These are phyloP conservation scores for Saccopteryx bilineata DNA, from an alignment of 2,113 vertebrate genomes.

Conservation along the genomic window DNA sequence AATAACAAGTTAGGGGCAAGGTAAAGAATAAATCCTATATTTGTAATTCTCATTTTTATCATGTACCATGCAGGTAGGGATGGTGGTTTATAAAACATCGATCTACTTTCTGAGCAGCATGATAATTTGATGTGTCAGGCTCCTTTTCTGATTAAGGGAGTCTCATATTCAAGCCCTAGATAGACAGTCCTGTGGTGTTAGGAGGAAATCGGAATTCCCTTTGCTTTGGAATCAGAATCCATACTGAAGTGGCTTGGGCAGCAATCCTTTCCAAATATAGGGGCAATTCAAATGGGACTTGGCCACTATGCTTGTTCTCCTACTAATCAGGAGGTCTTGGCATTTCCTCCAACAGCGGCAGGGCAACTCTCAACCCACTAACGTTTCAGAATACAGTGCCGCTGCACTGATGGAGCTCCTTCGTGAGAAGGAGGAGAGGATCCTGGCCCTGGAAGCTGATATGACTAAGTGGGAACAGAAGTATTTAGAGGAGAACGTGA, in stretches of 20 bases:
- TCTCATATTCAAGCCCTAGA: background rate
- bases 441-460: constrained; percentile 98
- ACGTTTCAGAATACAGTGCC: constrained; percentile 92
- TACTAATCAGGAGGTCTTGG: constrained; percentile 18
- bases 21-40: background rate
- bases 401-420: constrained; percentile 96
- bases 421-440: constrained; percentile 97
- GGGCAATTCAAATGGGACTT: background rate
- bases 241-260: background rate
- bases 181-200: background rate
- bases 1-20: constrained; percentile 1
- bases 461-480: constrained; percentile 99
- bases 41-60: background rate
- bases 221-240: constrained; percentile 40
- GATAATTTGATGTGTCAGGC: background rate
- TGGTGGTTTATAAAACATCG: background rate
- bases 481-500: constrained; percentile 98
- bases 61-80: background rate
- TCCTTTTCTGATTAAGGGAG: constrained; percentile 6
- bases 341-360: constrained; percentile 91
- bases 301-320: background rate
- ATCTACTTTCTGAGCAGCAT: constrained; percentile 11
- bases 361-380: constrained; percentile 90
- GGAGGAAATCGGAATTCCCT: background rate
- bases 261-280: background rate